phyloP scores from a whole-genome alignment of 2,888 invertebrate genomes.

The Machimus atricapillus region DNA sequence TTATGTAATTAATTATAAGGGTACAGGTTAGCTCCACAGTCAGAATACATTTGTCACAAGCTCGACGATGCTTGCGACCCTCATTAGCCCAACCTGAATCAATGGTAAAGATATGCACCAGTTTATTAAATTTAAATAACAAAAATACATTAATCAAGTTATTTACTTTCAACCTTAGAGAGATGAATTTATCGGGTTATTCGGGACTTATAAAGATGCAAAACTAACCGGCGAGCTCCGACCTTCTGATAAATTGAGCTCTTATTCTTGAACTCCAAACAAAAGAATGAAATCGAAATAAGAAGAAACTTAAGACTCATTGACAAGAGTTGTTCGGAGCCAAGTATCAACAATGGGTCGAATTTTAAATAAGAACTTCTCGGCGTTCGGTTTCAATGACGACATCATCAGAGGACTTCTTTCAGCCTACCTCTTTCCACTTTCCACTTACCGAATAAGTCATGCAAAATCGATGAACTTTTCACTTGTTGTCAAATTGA shows the following conservation, averaged over 20 bases:
- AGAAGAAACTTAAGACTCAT: neutral
- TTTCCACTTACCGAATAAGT: neutral
- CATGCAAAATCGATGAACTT: conserved; percentile 28
- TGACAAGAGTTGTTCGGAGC: neutral
- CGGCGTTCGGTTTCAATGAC: neutral
- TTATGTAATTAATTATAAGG: neutral
- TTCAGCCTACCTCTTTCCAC: neutral
- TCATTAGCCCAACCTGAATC: neutral
- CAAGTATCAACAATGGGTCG: neutral
- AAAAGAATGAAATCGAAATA: neutral
- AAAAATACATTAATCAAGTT: neutral
- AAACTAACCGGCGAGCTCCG: neutral
- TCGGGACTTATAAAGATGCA: neutral
- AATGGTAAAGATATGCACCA: neutral
- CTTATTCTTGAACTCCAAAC: neutral
- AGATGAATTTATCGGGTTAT: neutral
- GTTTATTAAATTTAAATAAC: neutral
- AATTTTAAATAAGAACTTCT: neutral
- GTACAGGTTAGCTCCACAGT: neutral
- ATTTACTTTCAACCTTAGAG: neutral
- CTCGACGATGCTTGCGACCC: neutral
- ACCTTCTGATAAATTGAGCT: neutral
- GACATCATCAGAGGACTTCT: neutral
- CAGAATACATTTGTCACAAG: neutral
- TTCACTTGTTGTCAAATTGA: conserved; percentile 11